Evolutionary conservation across 37 sponge, comb jelly and placozoan species (phyloP), one percentile per base, ranked within the genome.

Genomic region (Cliona cf. orientalis): DNA sequence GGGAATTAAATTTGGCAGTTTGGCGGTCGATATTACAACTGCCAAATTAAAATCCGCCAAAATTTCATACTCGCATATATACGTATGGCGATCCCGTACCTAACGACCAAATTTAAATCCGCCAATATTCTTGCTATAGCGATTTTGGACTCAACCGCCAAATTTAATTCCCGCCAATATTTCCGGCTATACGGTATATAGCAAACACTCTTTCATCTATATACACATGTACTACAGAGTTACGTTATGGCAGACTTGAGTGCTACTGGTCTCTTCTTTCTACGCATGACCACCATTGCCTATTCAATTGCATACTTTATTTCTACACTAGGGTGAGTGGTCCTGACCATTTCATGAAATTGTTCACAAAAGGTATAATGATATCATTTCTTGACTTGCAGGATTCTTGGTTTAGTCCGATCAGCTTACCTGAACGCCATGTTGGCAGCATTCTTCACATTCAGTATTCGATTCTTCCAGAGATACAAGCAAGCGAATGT

Each of bases 391-490:
- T n/a, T n/a, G n/a, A n/a, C n/a, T n/a, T n/a, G n/a, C n/a, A n/a
- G n/a, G n/a, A n/a, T 42, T 53, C 11, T 26, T 33, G 68, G 25
- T 3, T 36, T 73, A 0, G 38, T 41, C 14, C 49, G 66, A 25
- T 12, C 19, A 19, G 21, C 49, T 35, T 89, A 89, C 57, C 36
- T 46, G 38, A 74, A 69, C 71, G 78, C 66, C 26, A 72, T 89
- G 79, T 26, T 69, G 36, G 25, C 69, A 1, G 64, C 84, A 2
- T 55, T 89, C 59, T 25, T 78, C 43, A 71, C 77, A 0, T 89
- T 82, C 46, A 71, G 68, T 26, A 38, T 89, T 17, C 42, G 89
- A 56, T 66, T 89, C 21, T 42, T 36, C 29, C 83, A 78, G 73
- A 39, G 89, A 35, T 83, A 82, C 79, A 75, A 61, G 26, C 60